Conservation (phyloP, 2,113 vertebrate genomes). For the Turdus rufiventris region DNA sequence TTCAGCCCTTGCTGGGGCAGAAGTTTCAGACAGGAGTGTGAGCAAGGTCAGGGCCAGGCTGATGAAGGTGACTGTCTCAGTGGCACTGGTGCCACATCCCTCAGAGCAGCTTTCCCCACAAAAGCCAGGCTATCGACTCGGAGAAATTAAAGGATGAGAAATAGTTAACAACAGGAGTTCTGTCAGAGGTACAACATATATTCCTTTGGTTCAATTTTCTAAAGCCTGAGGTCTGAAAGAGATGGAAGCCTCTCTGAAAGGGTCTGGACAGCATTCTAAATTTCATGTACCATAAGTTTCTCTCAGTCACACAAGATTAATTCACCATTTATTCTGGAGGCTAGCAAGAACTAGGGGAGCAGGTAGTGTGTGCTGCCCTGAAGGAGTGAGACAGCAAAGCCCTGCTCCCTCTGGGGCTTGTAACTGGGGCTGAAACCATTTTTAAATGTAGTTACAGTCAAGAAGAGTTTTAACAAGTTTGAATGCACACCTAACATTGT, state of each 20-base stretch:
- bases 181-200: slow-evolving; percentile 45
- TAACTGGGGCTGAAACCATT: neutral
- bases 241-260: slow-evolving; percentile 60
- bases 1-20: neutral
- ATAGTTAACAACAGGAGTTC: slow-evolving; percentile 44
- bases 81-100: neutral
- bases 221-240: slow-evolving; percentile 58
- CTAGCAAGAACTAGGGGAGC: neutral
- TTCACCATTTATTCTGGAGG: slow-evolving; percentile 47
- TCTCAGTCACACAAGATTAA: slow-evolving; percentile 63
- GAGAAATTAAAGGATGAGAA: slow-evolving; percentile 46
- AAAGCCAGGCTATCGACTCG: neutral
- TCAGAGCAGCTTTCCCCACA: neutral
- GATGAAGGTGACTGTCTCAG: neutral
- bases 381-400: neutral
- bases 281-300: slow-evolving; percentile 58
- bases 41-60: neutral
- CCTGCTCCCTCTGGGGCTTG: slow-evolving; percentile 23
- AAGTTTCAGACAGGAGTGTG: neutral
- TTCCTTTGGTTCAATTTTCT: slow-evolving; percentile 60
- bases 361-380: neutral
- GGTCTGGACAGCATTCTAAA: slow-evolving; percentile 61
- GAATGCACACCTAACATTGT: slow-evolving; percentile 26
- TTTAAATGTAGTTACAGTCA: slow-evolving; percentile 36
- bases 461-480: slow-evolving; percentile 43